phyloP scores from a whole-genome alignment of 2,888 invertebrate species.

The Podotricha telesiphe region DNA sequence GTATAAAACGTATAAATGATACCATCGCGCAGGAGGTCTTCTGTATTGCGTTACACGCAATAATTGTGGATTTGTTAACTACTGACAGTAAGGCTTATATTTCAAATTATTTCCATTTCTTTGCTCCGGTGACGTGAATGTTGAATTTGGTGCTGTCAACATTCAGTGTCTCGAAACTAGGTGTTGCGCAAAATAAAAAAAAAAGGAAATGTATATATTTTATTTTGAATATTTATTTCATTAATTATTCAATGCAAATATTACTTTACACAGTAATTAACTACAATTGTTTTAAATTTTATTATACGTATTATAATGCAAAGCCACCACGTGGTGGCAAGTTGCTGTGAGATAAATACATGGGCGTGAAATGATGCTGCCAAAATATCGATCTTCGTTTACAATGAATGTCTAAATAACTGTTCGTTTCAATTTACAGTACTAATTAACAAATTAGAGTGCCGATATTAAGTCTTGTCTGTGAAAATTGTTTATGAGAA shows the following conservation, averaged over 20 bases:
- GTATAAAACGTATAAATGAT: too few species aligned
- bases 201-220: too few species aligned
- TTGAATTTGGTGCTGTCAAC: too few species aligned
- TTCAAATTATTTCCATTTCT: too few species aligned
- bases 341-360: slow-evolving; percentile 28
- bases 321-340: slow-evolving; percentile 18
- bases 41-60: too few species aligned
- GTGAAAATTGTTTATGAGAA: background rate
- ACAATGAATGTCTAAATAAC: slow-evolving; percentile 13
- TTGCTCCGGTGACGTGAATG: too few species aligned
- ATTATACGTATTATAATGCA: background rate
- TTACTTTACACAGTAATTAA: background rate
- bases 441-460: background rate
- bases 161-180: too few species aligned
- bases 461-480: background rate
- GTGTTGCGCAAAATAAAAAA: too few species aligned
- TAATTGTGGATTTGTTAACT: too few species aligned
- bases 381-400: slow-evolving; percentile 40
- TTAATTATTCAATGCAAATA: background rate
- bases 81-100: too few species aligned
- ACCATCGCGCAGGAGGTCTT: too few species aligned
- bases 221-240: too few species aligned
- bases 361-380: slow-evolving; percentile 41
- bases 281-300: background rate
- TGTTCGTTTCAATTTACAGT: slow-evolving; percentile 2